These are phyloP conservation scores for Camponotus fellah DNA, from an alignment of 2,888 invertebrate species.

Conservation along the genomic window DNA sequence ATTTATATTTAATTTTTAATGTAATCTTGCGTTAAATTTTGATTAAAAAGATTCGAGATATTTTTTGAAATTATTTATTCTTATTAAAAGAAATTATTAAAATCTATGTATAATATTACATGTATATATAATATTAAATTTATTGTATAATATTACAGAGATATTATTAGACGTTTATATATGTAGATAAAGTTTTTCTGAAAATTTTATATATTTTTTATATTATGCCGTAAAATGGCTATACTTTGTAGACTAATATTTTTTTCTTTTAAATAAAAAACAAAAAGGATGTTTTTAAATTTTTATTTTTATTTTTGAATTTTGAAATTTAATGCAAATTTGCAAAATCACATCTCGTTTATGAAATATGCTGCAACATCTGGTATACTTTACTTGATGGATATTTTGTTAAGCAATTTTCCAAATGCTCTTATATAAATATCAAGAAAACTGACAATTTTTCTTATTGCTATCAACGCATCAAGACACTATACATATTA, in stretches of 20 bases:
- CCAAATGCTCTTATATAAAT: constrained; percentile 21
- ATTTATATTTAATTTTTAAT: too few relatives aligned
- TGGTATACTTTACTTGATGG: constrained; percentile 32
- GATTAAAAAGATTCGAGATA: neutral
- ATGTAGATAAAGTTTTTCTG: neutral
- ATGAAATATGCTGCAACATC: constrained; percentile 35
- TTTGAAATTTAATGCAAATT: constrained; percentile 40
- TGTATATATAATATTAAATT: too few relatives aligned
- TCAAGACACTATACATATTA: neutral
- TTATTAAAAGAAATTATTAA: too few relatives aligned
- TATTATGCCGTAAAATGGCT: neutral
- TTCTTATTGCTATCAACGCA: constrained; percentile 6
- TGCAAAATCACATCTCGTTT: constrained; percentile 27
- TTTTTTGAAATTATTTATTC: neutral
- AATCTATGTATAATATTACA: neutral
- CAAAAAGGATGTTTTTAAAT: neutral
- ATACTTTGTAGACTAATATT: neutral
- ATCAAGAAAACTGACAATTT: neutral
- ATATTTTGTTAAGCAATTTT: constrained; percentile 44
- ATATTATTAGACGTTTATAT: too few relatives aligned
- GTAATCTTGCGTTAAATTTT: neutral
- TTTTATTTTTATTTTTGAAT: neutral
- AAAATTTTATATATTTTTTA: neutral
- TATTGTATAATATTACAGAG: too few relatives aligned
- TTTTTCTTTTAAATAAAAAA: neutral